Percentiles rank a stretch among this genome's conserved stretches.
Evolutionary conservation across 2,797 vertebrate genomes (phyloP).

Genomic region (Danio kyathit): DNA sequence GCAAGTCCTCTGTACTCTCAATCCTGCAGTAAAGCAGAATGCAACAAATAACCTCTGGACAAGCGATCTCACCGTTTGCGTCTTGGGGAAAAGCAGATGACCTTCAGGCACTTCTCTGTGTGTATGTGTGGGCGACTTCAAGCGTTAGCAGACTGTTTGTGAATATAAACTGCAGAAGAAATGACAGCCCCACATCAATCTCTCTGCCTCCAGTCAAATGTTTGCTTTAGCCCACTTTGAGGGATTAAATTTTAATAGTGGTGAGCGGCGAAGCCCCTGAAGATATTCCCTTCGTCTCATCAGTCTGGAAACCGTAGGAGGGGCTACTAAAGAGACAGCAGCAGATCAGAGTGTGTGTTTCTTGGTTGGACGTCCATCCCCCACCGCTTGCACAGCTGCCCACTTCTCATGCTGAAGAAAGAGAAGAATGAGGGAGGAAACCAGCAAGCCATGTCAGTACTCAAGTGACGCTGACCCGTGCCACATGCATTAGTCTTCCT

Average conservation of each 20-base stretch:
- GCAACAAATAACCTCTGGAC: slow-evolving; percentile 10
- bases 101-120: slow-evolving; percentile 59
- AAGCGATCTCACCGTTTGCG: background rate
- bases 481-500: slow-evolving; percentile 62
- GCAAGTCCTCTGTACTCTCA: background rate
- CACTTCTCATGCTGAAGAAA: slow-evolving; percentile 52
- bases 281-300: slow-evolving; percentile 44
- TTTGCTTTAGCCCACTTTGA: slow-evolving; percentile 64
- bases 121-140: slow-evolving; percentile 36
- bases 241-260: slow-evolving; percentile 61
- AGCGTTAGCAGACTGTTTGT: slow-evolving; percentile 42
- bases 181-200: slow-evolving; percentile 60
- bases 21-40: background rate
- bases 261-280: slow-evolving; percentile 42
- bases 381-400: slow-evolving; percentile 50
- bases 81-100: slow-evolving; percentile 53
- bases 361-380: slow-evolving; percentile 31
- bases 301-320: slow-evolving; percentile 30
- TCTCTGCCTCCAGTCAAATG: slow-evolving; percentile 55
- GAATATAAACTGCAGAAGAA: slow-evolving; percentile 52
- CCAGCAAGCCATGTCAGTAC: slow-evolving; percentile 44
- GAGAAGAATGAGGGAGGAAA: slow-evolving; percentile 65
- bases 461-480: slow-evolving; percentile 53
- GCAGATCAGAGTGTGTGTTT: slow-evolving; percentile 7
- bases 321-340: slow-evolving; percentile 39